Evolutionary conservation across 2,797 vertebrate genomes (phyloP).

Genomic region (Selene dorsalis): DNA sequence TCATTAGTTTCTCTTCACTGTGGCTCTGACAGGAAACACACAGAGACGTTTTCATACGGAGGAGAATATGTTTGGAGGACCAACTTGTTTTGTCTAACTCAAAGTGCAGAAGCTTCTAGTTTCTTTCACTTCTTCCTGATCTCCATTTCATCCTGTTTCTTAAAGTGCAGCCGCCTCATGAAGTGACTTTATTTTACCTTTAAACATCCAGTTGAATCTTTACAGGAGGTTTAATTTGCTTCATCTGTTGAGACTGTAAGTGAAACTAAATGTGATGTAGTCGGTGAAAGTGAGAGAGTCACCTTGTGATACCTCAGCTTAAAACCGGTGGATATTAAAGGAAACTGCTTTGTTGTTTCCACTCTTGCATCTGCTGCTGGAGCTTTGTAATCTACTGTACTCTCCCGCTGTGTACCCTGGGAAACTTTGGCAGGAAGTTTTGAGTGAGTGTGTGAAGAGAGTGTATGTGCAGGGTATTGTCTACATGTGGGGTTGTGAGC

Average conservation of each 20-base stretch:
- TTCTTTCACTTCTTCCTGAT: no score
- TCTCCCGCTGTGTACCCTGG: conserved; percentile 47
- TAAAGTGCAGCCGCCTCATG: no score
- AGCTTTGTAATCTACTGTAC: conserved; percentile 29
- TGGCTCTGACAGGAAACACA: no score
- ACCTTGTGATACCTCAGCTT: not conserved
- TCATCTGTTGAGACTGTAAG: not conserved
- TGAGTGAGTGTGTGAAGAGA: conserved; percentile 20
- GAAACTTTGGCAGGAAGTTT: conserved; percentile 61
- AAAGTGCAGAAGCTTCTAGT: no score
- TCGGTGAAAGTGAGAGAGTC: not conserved
- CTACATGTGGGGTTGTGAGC: conserved; percentile 47
- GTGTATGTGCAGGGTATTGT: conserved; percentile 8
- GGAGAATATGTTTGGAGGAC: no score
- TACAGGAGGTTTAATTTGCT: not conserved
- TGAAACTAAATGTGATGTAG: not conserved
- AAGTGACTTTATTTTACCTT: no score
- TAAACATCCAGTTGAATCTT: no score
- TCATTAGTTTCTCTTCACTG: no score
- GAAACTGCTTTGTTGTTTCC: conserved; percentile 6
- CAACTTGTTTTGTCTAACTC: no score
- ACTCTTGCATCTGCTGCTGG: conserved; percentile 9
- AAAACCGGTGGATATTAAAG: not conserved
- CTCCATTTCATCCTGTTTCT: no score
- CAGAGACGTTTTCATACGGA: no score